Base-by-base conservation (phyloP, 2,888 invertebrate genomes). In the Geotrupes spiniger region DNA sequence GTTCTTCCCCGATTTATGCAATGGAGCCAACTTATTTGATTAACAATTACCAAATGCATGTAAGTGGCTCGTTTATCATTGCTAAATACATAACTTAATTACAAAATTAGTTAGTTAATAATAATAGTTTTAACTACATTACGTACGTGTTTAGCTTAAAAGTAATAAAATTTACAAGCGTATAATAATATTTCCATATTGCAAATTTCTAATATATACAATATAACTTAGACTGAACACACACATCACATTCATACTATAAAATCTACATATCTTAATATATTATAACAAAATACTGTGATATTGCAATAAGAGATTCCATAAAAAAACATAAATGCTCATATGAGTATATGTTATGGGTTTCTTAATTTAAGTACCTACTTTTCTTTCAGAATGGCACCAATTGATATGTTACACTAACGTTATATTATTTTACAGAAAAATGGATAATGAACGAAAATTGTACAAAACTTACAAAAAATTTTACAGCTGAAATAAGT, bases 231-330 rank as follows among this genome's bases (percentile, higher is more conserved):
- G 25, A 36, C 33, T 33, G 44, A 45, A 41, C 53, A 58, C 55
- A 51, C 56, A 61, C 55, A 59, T 26, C 27, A 39, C 25, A 38
- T 38, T 38, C 66, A 65, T 60, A 61, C 64, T 57, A 51, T 57
- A 62, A 60, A 58, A 57, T 46, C 48, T 50, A 53, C 28, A 58
- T 41, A 54, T 48, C 51, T 59, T 62, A 60, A 56, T 62, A 63
- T 52, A 65, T 65, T 63, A 66, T 63, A 64, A 63, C 62, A 60
- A 68, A 69, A 70, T 69, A 69, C 69, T 70, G 69, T 66, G 68
- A 58, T 68, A 68, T 68, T 56, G 57, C 59, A 54, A 55, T 46
- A 44, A 53, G 57, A 56, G 56, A 57, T 59, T 57, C 59, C 56
- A 53, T 52, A 53, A 15, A 16, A 36, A 36, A 40, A 28, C 12